A percentile compares a stretch with the other conserved stretches of the same genome.
Evolutionary conservation across 1,140 invertebrate species (phyloP).

Genomic region (Caenorhabditis brenneri): DNA sequence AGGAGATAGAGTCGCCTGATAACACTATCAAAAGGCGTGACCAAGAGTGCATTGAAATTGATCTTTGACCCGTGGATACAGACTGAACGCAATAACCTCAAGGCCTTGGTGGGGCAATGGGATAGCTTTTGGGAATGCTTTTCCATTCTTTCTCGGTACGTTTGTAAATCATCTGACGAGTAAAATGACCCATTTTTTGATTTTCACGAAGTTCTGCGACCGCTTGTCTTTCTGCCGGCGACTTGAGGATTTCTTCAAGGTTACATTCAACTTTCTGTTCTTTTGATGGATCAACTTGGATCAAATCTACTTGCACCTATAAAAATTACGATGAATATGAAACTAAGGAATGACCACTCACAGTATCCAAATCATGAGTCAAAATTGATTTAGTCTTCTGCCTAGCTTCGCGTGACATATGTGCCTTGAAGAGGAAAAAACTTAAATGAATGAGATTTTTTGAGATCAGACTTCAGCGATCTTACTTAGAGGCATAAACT

Average conservation of each 20-base stretch:
- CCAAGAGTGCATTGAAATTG: background rate
- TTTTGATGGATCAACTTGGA: constrained; percentile 41
- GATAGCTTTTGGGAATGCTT: constrained; percentile 82
- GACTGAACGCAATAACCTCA: constrained; percentile 92
- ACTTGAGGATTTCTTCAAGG: constrained; percentile 63
- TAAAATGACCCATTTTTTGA: constrained; percentile 68
- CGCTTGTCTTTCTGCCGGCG: constrained; percentile 62
- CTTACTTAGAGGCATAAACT: constrained; percentile 67
- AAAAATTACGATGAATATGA: constrained; percentile 4
- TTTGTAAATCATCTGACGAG: constrained; percentile 67
- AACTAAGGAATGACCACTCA: constrained; percentile 1
- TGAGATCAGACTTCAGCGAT: too few relatives aligned
- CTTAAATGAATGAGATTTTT: too few relatives aligned
- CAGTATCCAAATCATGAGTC: constrained; percentile 66
- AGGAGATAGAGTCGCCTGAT: background rate
- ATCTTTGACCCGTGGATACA: background rate
- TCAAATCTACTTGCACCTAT: constrained; percentile 59
- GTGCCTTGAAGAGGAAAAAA: constrained; percentile 63
- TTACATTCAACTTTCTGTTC: constrained; percentile 58
- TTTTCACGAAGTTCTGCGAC: constrained; percentile 62
- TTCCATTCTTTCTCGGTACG: constrained; percentile 65
- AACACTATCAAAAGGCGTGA: background rate
- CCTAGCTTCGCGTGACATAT: constrained; percentile 60
- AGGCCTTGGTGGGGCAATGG: constrained; percentile 93
- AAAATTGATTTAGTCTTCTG: constrained; percentile 53